These are phyloP conservation scores for Lordiphosa collinella DNA, from an alignment of 1,140 invertebrate genomes.

Conservation along the genomic window DNA sequence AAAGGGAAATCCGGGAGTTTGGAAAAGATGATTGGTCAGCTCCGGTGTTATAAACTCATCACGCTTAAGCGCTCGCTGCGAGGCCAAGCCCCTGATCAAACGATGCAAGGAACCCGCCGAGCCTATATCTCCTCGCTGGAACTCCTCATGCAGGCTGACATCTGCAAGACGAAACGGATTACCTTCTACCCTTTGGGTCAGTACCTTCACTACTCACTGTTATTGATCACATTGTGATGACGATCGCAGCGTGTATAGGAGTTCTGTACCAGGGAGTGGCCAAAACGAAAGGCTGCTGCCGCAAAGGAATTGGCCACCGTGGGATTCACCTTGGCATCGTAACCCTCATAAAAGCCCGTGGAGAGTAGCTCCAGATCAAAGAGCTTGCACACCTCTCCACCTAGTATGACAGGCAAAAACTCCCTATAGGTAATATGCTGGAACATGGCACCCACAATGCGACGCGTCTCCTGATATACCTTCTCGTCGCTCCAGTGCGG, in stretches of 20 bases:
- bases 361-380: conserved; percentile 85
- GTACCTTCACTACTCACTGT: conserved; percentile 81
- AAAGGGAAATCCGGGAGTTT: conserved; percentile 85
- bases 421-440: conserved; percentile 95
- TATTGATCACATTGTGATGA: conserved; percentile 83
- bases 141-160: conserved; percentile 88
- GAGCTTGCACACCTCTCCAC: conserved; percentile 85
- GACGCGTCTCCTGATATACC: conserved; percentile 91
- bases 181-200: neutral
- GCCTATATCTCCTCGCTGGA: conserved; percentile 83
- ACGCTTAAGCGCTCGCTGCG: conserved; percentile 88
- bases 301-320: conserved; percentile 95
- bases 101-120: conserved; percentile 88
- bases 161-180: conserved; percentile 80
- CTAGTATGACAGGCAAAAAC: conserved; percentile 91
- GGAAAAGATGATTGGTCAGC: conserved; percentile 93
- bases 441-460: conserved; percentile 89
- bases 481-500: conserved; percentile 93
- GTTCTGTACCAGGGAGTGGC: conserved; percentile 94
- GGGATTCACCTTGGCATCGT: conserved; percentile 91
- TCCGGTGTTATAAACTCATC: conserved; percentile 91
- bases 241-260: conserved; percentile 85
- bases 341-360: conserved; percentile 85
- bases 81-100: conserved; percentile 87
- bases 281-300: conserved; percentile 96